Conservation (phyloP, 2,888 invertebrate genomes). For the Amorpha juglandis region DNA sequence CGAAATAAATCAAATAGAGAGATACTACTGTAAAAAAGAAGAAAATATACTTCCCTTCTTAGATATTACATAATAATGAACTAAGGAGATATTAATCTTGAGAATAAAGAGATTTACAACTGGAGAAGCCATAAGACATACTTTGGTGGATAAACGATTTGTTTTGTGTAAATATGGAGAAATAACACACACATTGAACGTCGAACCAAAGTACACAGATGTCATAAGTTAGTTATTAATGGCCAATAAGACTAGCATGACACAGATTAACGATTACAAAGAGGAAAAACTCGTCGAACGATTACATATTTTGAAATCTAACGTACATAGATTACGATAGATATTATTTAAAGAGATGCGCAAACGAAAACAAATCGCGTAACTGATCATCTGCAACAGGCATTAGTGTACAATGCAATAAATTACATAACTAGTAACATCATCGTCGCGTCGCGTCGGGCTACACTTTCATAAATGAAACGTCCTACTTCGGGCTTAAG, state of each 20-base stretch:
- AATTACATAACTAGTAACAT: conserved; percentile 34
- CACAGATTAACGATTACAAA: conserved; percentile 21
- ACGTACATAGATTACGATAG: conserved; percentile 3
- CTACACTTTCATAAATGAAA: conserved; percentile 21
- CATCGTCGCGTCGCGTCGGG: background rate
- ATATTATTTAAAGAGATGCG: conserved; percentile 6
- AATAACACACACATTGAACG: background rate
- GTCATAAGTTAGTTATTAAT: background rate
- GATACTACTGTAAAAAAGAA: too few species aligned
- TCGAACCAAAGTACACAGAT: background rate
- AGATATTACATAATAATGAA: too few species aligned
- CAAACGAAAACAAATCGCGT: conserved; percentile 37
- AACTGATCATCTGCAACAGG: conserved; percentile 34
- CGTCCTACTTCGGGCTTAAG: conserved; percentile 25
- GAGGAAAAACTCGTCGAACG: conserved; percentile 19
- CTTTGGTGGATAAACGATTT: too few species aligned
- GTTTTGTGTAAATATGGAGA: background rate
- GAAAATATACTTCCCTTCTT: too few species aligned
- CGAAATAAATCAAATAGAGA: too few species aligned
- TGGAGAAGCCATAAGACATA: too few species aligned
- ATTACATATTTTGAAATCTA: conserved; percentile 16
- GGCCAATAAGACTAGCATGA: conserved; percentile 19
- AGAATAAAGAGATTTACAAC: too few species aligned
- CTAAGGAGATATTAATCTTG: too few species aligned
- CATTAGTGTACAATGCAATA: conserved; percentile 35